Conservation (phyloP, 2,888 invertebrate genomes). For the Lamellibrachia columna region DNA sequence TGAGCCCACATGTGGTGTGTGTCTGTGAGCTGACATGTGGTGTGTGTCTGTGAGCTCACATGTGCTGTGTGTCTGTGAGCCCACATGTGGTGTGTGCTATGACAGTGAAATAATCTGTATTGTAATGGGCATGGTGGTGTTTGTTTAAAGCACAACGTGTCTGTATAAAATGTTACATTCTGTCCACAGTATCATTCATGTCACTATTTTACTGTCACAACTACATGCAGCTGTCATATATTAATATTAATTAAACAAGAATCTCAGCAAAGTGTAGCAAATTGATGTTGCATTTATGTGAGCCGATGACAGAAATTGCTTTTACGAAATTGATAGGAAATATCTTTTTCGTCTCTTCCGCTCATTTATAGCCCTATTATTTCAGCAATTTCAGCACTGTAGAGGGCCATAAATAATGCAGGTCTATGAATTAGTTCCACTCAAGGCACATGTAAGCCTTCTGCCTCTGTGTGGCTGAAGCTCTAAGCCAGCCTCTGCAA, state of each 20-base stretch:
- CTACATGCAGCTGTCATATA: not conserved
- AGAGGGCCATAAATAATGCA: constrained; percentile 8
- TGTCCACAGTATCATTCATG: not conserved
- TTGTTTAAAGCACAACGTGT: no score
- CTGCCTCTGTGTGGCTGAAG: not conserved
- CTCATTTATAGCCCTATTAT: constrained; percentile 16
- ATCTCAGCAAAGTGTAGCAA: not conserved
- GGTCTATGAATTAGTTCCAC: not conserved
- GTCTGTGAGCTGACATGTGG: no score
- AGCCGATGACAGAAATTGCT: not conserved
- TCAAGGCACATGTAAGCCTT: not conserved
- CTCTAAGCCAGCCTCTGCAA: not conserved
- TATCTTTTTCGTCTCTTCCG: not conserved
- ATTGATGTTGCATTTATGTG: not conserved
- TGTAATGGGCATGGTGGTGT: no score
- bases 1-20: no score
- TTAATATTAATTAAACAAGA: constrained; percentile 12
- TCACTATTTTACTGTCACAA: not conserved
- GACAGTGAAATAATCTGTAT: no score
- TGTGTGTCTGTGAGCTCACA: no score
- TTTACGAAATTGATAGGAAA: not conserved
- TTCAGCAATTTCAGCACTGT: not conserved
- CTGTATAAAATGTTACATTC: no score
- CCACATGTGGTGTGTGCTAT: no score
- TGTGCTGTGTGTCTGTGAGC: no score